phyloP scores from a whole-genome alignment of 2,113 vertebrate species.

The Rattus norvegicus region GRCr8 NC_086022.1:147393001-147393500 shows the following conservation, averaged over 20 bases:
- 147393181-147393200: not conserved
- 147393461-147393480: not conserved
- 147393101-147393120: conserved; percentile 82
- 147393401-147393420: not conserved
- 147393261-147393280: conserved; percentile 18
- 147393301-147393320: not conserved
- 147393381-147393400: conserved; percentile 1
- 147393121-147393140: conserved; percentile 77
- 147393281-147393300: not conserved
- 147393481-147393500: not conserved
- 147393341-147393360: conserved; percentile 13
- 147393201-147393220: conserved; percentile 63
- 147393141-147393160: conserved; percentile 26
- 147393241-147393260: not conserved
- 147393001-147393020: conserved; percentile 87
- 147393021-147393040: conserved; percentile 80
- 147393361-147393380: conserved; percentile 12
- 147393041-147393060: conserved; percentile 82
- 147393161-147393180: not conserved
- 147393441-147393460: not conserved
- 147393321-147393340: not conserved
- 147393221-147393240: not conserved
- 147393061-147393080: conserved; percentile 85
- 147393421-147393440: not conserved
- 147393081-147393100: conserved; percentile 84